Conservation (phyloP, 2,113 vertebrate genomes). For the Leucoraja erinaceus region DNA sequence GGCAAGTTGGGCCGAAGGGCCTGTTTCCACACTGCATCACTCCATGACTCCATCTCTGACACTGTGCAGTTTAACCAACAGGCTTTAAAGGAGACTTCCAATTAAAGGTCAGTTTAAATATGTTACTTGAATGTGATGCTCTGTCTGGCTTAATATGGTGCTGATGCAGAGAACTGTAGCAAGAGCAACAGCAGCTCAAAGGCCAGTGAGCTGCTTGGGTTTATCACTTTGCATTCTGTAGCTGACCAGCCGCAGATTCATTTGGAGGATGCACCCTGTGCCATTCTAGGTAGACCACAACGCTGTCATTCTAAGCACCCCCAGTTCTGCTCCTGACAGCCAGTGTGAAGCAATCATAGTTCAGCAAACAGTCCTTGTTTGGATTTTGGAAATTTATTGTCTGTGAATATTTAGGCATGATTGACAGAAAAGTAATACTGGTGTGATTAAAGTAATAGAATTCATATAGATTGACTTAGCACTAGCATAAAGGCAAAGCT, state of each 20-base stretch:
- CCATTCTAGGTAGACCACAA: conserved; percentile 30
- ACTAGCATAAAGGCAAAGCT: conserved; percentile 35
- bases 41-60: too few relatives aligned
- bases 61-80: neutral
- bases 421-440: conserved; percentile 42
- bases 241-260: neutral
- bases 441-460: conserved; percentile 43
- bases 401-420: conserved; percentile 41
- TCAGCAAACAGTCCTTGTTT: conserved; percentile 59
- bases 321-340: neutral
- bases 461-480: conserved; percentile 42
- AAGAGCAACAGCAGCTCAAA: neutral
- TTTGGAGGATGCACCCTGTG: neutral
- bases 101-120: neutral
- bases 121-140: neutral
- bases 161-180: neutral
- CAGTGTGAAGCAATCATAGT: conserved; percentile 51
- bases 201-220: neutral
- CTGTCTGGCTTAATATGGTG: neutral
- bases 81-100: neutral
- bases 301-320: neutral
- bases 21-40: too few relatives aligned
- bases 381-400: conserved; percentile 45
- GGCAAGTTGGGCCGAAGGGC: too few relatives aligned
- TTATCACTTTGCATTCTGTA: neutral